A percentile compares a stretch with the other conserved stretches of the same genome.
phyloP scores from a whole-genome alignment of 1,140 invertebrate genomes.

The Colletes gigas region DNA sequence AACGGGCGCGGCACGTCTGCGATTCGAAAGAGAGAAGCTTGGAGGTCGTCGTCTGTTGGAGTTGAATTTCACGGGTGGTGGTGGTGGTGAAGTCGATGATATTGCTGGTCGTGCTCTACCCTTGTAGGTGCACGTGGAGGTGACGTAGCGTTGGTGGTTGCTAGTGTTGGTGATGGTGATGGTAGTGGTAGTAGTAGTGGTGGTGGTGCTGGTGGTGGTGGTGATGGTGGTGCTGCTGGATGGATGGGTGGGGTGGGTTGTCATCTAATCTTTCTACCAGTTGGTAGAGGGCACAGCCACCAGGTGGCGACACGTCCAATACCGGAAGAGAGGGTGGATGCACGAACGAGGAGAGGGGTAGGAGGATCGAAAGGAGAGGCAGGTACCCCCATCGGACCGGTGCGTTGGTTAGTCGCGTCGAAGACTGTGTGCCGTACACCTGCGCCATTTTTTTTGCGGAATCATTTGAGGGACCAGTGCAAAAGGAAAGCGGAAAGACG shows the following conservation, averaged over 20 bases:
- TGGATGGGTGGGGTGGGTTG: conserved; percentile 47
- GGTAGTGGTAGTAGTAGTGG: conserved; percentile 12
- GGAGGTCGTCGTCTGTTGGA: conserved; percentile 24
- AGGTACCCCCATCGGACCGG: neutral
- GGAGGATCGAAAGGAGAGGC: neutral
- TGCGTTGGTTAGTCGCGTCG: neutral
- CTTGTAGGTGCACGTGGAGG: conserved; percentile 20
- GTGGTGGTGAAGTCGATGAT: conserved; percentile 13
- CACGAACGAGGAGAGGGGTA: neutral
- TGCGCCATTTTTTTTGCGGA: neutral
- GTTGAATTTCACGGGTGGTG: conserved; percentile 30
- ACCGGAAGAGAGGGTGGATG: conserved; percentile 7
- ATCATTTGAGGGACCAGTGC: neutral
- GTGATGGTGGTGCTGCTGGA: conserved; percentile 28
- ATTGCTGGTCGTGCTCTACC: conserved; percentile 4
- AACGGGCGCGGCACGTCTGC: conserved; percentile 59
- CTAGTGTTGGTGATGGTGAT: conserved; percentile 7
- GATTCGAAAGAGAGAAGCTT: conserved; percentile 42
- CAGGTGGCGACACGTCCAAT: conserved; percentile 56
- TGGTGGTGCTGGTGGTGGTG: neutral
- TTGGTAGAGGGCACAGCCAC: conserved; percentile 67
- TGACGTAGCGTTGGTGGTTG: neutral
- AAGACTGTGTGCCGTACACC: neutral
- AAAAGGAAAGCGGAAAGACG: neutral
- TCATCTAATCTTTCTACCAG: conserved; percentile 52